Conservation (phyloP, 2,888 invertebrate species). For the Diaphora mendica region DNA sequence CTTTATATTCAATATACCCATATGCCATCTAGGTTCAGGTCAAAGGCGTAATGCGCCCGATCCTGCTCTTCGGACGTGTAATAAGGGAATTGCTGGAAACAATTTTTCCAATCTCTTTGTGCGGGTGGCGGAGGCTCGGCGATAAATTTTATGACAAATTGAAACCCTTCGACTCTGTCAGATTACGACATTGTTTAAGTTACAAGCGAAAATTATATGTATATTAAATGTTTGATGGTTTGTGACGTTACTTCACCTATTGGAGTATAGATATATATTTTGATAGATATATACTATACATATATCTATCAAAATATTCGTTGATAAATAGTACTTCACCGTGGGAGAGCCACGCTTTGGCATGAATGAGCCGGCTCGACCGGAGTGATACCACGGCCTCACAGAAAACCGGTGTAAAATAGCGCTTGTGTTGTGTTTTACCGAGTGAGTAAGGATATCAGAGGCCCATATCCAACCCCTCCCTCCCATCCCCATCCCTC, state of each 20-base stretch:
- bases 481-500: too few relatives aligned
- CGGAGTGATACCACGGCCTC: too few relatives aligned
- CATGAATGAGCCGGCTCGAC: too few relatives aligned
- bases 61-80: slow-evolving; percentile 55
- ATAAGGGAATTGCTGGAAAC: slow-evolving; percentile 67
- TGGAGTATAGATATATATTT: not conserved
- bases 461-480: too few relatives aligned
- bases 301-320: too few relatives aligned
- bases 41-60: slow-evolving; percentile 52
- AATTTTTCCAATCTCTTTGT: slow-evolving; percentile 72
- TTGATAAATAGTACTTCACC: too few relatives aligned
- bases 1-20: slow-evolving; percentile 41
- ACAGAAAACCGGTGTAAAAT: too few relatives aligned
- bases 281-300: too few relatives aligned
- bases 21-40: slow-evolving; percentile 46
- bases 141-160: slow-evolving; percentile 75
- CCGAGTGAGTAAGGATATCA: too few relatives aligned
- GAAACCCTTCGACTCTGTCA: slow-evolving; percentile 62
- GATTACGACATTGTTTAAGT: slow-evolving; percentile 51
- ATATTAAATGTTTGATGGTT: not conserved
- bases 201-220: slow-evolving; percentile 28
- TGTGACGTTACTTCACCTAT: not conserved
- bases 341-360: too few relatives aligned
- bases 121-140: slow-evolving; percentile 58
- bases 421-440: too few relatives aligned